A percentile compares a stretch with the other conserved stretches of the same genome.
Evolutionary conservation across 2,888 invertebrate genomes (phyloP).

Genomic region (Cybosia mesomella): DNA sequence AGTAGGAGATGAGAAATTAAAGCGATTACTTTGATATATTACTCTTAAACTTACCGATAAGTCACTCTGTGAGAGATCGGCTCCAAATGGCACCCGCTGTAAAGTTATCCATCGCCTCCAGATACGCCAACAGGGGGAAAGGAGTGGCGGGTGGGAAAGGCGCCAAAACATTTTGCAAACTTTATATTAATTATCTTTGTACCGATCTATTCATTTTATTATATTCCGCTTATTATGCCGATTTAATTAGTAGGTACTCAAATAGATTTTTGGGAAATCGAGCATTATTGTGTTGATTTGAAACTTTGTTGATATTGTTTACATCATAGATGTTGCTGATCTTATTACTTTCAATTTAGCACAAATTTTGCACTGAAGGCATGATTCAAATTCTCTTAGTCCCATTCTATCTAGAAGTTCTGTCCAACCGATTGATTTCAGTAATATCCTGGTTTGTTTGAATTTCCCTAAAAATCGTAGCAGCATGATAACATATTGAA

Average conservation of each 20-base stretch:
- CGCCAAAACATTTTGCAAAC: conserved; percentile 54
- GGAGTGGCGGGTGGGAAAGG: conserved; percentile 45
- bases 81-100: conserved; percentile 81
- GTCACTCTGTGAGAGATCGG: conserved; percentile 81
- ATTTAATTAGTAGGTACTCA: conserved; percentile 31
- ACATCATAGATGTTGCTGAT: neutral
- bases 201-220: conserved; percentile 38
- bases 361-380: neutral
- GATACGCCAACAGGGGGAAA: conserved; percentile 54
- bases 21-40: conserved; percentile 86
- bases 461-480: neutral
- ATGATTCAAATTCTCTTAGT: no score
- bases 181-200: conserved; percentile 54
- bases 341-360: neutral
- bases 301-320: neutral
- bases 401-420: no score
- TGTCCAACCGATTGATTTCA: no score
- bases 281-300: conserved; percentile 7
- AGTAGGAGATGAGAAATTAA: conserved; percentile 86
- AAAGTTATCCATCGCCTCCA: conserved; percentile 80
- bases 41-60: conserved; percentile 84
- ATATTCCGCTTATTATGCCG: conserved; percentile 39
- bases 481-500: no score
- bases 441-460: no score
- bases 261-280: conserved; percentile 17